phyloP scores from a whole-genome alignment of 64 coral and sea anemone genomes.

The Cladopsammia gracilis region DNA sequence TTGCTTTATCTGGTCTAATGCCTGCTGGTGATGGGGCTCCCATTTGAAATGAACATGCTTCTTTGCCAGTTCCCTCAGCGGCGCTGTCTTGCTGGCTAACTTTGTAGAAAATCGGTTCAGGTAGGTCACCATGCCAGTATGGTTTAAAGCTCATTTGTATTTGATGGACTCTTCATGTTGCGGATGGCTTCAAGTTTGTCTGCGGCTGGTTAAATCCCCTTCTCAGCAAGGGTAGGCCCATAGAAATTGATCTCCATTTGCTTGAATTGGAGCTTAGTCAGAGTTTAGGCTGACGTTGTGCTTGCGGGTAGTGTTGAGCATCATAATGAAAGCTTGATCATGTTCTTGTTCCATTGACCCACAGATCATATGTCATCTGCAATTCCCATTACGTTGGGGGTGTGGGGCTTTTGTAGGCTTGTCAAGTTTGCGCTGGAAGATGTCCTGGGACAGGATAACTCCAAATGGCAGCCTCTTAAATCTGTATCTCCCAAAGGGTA shows the following conservation, averaged over 20 bases:
- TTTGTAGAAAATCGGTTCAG: constrained; percentile 7
- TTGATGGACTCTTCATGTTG: constrained; percentile 40
- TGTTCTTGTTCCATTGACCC: constrained; percentile 43
- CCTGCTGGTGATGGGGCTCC: not conserved
- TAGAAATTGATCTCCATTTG: constrained; percentile 9
- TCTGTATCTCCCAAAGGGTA: constrained; percentile 44
- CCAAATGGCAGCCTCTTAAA: constrained; percentile 44
- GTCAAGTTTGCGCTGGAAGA: constrained; percentile 57
- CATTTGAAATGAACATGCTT: constrained; percentile 31
- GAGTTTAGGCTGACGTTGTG: constrained; percentile 51
- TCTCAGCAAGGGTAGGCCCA: not conserved
- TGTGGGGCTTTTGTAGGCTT: constrained; percentile 16
- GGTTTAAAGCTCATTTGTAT: not conserved
- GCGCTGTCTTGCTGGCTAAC: not conserved
- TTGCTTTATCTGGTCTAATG: constrained; percentile 28
- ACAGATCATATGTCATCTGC: constrained; percentile 56
- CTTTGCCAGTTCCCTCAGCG: constrained; percentile 44
- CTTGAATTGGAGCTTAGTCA: constrained; percentile 47
- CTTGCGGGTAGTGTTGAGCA: constrained; percentile 9
- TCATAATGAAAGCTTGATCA: constrained; percentile 40
- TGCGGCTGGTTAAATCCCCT: not conserved
- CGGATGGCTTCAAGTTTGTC: constrained; percentile 45
- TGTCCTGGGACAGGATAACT: constrained; percentile 24
- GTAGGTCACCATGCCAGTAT: constrained; percentile 26
- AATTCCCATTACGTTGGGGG: constrained; percentile 32